Evolutionary conservation across 2,888 invertebrate species (phyloP).

Genomic region (Noctua comes): DNA sequence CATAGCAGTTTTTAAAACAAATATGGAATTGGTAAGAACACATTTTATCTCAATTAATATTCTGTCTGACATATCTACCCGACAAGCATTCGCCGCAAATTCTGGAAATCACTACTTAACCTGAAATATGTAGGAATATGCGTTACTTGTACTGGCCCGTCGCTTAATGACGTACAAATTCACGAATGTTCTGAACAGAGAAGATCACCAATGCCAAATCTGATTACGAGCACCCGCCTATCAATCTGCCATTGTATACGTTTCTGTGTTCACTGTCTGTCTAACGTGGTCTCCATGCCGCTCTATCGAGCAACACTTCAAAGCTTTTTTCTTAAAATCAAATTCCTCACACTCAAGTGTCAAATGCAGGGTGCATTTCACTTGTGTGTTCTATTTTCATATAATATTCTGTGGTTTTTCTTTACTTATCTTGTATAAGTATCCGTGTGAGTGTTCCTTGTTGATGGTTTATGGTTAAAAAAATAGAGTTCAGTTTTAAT

Average conservation of each 20-base stretch:
- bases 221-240: neutral
- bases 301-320: neutral
- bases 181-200: neutral
- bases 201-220: neutral
- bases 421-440: neutral
- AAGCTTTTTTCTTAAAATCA: neutral
- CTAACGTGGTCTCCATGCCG: neutral
- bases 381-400: neutral
- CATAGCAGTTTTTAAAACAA: slow-evolving; percentile 49
- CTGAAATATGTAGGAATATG: neutral
- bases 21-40: slow-evolving; percentile 70
- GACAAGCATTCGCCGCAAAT: slow-evolving; percentile 16
- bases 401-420: neutral
- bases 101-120: slow-evolving; percentile 1
- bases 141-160: neutral
- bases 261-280: neutral
- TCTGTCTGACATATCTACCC: slow-evolving; percentile 18
- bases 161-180: neutral
- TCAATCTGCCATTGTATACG: neutral
- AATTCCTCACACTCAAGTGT: neutral
- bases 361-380: neutral
- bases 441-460: neutral
- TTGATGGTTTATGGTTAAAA: neutral
- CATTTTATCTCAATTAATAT: neutral
- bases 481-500: neutral